Conservation (phyloP, 1,140 invertebrate species). For the Solen grandis region DNA sequence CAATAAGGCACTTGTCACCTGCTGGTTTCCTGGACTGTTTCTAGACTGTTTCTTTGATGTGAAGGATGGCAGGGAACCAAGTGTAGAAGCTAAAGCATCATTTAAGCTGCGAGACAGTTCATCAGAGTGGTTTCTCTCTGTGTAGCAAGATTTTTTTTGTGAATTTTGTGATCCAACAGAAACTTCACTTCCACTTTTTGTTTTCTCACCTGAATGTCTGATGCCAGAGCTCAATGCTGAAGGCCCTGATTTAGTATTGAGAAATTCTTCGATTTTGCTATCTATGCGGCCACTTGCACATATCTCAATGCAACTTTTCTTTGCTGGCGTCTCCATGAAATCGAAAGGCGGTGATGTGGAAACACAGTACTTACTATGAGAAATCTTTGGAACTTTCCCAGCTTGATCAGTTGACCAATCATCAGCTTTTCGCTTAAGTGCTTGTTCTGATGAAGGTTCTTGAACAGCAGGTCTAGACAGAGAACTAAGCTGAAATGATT, state of each 20-base stretch:
- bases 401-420: neutral
- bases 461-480: neutral
- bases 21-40: neutral
- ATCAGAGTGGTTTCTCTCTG: constrained; percentile 54
- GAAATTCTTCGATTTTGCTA: neutral
- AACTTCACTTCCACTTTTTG: neutral
- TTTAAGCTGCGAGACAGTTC: constrained; percentile 55
- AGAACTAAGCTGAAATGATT: neutral
- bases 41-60: constrained; percentile 30
- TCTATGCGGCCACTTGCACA: neutral
- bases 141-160: constrained; percentile 3
- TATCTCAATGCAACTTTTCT: no score
- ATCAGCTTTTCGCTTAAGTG: neutral
- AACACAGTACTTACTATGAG: neutral
- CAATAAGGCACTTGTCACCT: neutral
- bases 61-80: constrained; percentile 58
- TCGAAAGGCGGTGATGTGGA: neutral
- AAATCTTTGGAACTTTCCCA: neutral
- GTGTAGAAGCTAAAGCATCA: constrained; percentile 51
- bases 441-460: neutral
- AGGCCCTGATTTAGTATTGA: neutral
- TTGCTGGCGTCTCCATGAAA: no score
- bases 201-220: neutral
- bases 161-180: neutral
- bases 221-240: neutral